Evolutionary conservation across 2,888 invertebrate genomes (phyloP).

Genomic region (Tinea trinotella): DNA sequence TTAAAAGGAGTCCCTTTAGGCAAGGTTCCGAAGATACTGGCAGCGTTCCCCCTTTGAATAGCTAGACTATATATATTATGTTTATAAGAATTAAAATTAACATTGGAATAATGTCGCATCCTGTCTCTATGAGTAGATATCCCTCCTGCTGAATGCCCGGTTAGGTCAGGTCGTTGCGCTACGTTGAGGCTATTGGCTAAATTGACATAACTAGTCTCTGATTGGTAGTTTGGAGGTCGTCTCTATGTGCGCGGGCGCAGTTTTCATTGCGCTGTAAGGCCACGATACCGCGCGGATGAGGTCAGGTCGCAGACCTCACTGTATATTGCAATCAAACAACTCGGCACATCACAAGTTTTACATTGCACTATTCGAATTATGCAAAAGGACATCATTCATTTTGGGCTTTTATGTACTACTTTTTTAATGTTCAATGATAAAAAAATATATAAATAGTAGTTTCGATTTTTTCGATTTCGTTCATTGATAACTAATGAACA

Average conservation of each 20-base stretch:
- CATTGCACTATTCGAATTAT: neutral
- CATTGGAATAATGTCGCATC: neutral
- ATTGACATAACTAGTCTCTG: slow-evolving; percentile 7
- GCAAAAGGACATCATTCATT: no score
- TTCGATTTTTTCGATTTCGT: no score
- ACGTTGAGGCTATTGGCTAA: slow-evolving; percentile 16
- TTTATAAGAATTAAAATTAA: neutral
- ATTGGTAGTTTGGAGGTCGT: slow-evolving; percentile 20
- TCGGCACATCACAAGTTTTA: neutral
- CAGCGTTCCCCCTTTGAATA: no score
- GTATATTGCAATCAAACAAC: slow-evolving; percentile 27
- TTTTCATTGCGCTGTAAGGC: slow-evolving; percentile 33
- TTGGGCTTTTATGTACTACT: no score
- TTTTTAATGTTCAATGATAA: no score
- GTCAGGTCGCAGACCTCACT: slow-evolving; percentile 35
- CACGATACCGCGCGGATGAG: slow-evolving; percentile 29
- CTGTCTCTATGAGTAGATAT: slow-evolving; percentile 4
- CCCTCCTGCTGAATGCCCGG: slow-evolving; percentile 8
- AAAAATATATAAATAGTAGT: no score
- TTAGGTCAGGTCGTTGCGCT: slow-evolving; percentile 13
- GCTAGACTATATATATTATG: neutral
- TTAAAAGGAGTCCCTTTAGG: no score
- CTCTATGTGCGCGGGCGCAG: slow-evolving; percentile 26
- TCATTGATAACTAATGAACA: no score
- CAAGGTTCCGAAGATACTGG: no score